A percentile compares a stretch with the other conserved stretches of the same genome.
Conservation (phyloP, 2,888 invertebrate genomes). For the Plebejus anna region DNA sequence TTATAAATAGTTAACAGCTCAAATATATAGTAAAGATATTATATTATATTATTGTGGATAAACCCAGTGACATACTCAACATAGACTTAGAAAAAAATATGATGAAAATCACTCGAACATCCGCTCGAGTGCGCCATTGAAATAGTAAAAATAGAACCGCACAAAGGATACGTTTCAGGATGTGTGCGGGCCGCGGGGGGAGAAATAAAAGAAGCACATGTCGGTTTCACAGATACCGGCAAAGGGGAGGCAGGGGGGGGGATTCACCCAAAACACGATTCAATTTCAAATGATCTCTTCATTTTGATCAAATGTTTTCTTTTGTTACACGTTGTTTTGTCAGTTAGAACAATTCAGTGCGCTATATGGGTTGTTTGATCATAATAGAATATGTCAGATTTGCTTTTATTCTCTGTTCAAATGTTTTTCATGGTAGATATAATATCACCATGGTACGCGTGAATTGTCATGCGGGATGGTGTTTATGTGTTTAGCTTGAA, state of each 20-base stretch:
- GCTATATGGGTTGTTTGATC: conserved; percentile 14
- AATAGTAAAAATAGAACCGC: conserved; percentile 34
- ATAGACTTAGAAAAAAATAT: not conserved
- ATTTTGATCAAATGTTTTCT: conserved; percentile 28
- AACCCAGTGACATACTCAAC: not conserved
- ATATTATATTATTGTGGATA: not conserved
- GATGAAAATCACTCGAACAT: not conserved
- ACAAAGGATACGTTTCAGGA: conserved; percentile 51
- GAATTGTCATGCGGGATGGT: not conserved
- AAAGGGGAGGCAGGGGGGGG: conserved; percentile 33
- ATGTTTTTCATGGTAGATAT: not conserved
- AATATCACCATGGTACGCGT: not conserved
- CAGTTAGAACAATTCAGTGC: conserved; percentile 7
- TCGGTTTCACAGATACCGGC: conserved; percentile 46
- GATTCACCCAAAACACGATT: conserved; percentile 32
- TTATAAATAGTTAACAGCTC: no score
- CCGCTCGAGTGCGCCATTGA: conserved; percentile 12
- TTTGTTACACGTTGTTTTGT: conserved; percentile 27
- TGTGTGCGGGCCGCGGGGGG: conserved; percentile 47
- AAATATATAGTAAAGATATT: no score
- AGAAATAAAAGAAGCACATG: conserved; percentile 50
- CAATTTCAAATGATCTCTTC: conserved; percentile 34
- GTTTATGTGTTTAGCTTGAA: not conserved
- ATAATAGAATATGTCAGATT: conserved; percentile 5
- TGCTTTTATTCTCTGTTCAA: not conserved